Base-by-base conservation (phyloP, 2,113 vertebrate genomes). In the Bolborhynchus lineola region DNA sequence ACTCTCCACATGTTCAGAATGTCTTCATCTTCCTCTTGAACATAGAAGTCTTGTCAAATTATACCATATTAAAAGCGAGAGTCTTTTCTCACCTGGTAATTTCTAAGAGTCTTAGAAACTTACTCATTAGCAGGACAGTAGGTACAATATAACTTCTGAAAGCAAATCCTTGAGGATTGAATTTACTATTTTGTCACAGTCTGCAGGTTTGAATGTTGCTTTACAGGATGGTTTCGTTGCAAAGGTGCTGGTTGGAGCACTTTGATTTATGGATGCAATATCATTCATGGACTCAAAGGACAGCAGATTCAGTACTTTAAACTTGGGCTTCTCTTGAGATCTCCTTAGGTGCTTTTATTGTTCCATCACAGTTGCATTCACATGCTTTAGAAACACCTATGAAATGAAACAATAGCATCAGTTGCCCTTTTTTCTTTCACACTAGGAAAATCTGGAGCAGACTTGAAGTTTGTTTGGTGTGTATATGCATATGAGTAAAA, bases 401-500 rank as follows among this genome's bases (percentile, higher is more conserved):
- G 70, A 80, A 65, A 33, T 18, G 23, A 44, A 93, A 80, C 14
- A 74, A 64, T 12, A 13, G 5, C 19, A 76, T 19, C 15, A 17
- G 44, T 60, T 60, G 60, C 52, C 7, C 3, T 59, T 75, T 63
- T 63, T 35, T 19, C 33, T 72, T 88, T 63, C 55, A 31, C 23
- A 23, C 0, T 1, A 85, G 10, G 26, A 71, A 39, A 52, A 72
- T 52, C 31, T 42, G 33, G 28, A 16, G 26, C 24, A 87, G 42
- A 44, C 11, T 53, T 80, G 6, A 46, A 10, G 20, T 31, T 50
- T 72, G 69, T 49, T 28, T 1, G 0, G 1, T 53, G 16, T 18
- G 20, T 37, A 0, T 16, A 17, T 4, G 8, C 19, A 16, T 5
- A 20, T 5, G 17, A 68, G 33, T 24, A 47, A 76, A 67, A 82